Evolutionary conservation across 2,113 vertebrate species (phyloP).

Genomic region (Dolichallabes microphthalmus): DNA sequence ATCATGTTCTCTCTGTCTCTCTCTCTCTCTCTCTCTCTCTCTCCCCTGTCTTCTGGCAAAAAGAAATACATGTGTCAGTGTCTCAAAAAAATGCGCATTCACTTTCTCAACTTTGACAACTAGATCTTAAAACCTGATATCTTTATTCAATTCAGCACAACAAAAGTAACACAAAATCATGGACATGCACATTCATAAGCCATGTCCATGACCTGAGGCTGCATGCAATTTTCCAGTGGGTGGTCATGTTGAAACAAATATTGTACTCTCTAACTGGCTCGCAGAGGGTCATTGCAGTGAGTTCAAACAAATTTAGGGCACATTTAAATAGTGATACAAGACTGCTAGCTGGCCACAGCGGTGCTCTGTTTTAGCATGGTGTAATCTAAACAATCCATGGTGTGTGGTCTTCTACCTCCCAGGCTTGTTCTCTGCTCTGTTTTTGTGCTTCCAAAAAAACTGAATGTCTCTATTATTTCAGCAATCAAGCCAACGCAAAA

Average conservation of each 20-base stretch:
- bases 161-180: neutral
- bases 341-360: conserved; percentile 53
- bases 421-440: conserved; percentile 66
- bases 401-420: conserved; percentile 79
- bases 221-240: conserved; percentile 59
- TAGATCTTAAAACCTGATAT: conserved; percentile 8
- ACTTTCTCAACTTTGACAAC: conserved; percentile 60
- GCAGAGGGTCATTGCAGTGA: conserved; percentile 65
- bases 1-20: conserved; percentile 27
- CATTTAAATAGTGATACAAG: conserved; percentile 51
- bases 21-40: conserved; percentile 30
- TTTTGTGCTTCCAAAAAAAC: conserved; percentile 62
- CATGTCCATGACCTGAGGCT: conserved; percentile 23
- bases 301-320: conserved; percentile 65
- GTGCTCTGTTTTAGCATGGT: conserved; percentile 49
- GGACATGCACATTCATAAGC: neutral
- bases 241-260: conserved; percentile 71
- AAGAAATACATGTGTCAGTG: conserved; percentile 48
- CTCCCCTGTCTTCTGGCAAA: conserved; percentile 73
- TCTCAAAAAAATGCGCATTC: conserved; percentile 62
- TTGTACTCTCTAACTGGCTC: conserved; percentile 62
- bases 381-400: conserved; percentile 61
- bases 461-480: conserved; percentile 67
- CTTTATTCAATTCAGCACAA: neutral
- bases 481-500: conserved; percentile 66